Percentiles rank a stretch among this genome's conserved stretches.
Evolutionary conservation across 92 coral and sea anemone species (phyloP).

Genomic region (Nematostella vectensis): DNA sequence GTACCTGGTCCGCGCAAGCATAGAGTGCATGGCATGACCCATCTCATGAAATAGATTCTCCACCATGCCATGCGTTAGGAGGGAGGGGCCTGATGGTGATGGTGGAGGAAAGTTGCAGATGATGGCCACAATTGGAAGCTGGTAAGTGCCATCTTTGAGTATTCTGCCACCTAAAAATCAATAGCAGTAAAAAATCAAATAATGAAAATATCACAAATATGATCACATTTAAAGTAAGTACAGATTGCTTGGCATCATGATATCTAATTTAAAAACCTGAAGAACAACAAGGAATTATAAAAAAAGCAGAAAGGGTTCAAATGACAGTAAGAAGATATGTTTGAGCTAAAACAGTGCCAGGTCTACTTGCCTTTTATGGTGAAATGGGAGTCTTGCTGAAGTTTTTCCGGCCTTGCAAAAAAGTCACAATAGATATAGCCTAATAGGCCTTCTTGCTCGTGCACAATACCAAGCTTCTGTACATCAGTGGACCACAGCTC

Average conservation of each 20-base stretch:
- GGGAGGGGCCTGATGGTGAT: conserved; percentile 50
- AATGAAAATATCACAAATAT: not conserved
- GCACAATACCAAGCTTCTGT: conserved; percentile 80
- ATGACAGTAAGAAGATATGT: too few relatives aligned
- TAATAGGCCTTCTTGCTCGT: conserved; percentile 77
- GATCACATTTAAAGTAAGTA: not conserved
- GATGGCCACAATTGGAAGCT: conserved; percentile 80
- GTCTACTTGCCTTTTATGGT: conserved; percentile 95
- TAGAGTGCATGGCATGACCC: conserved; percentile 99
- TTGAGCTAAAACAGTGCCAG: too few relatives aligned
- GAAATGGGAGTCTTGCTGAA: conserved; percentile 92
- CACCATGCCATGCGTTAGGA: conserved; percentile 84
- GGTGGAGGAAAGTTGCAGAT: conserved; percentile 97
- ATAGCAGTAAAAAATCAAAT: not conserved
- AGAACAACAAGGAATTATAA: too few relatives aligned
- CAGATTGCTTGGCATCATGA: too few relatives aligned
- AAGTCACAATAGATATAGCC: conserved; percentile 97
- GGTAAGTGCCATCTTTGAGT: conserved; percentile 79
- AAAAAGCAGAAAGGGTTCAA: too few relatives aligned
- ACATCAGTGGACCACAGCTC: conserved; percentile 92
- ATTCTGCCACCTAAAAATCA: conserved; percentile 65
- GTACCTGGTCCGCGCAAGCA: conserved; percentile 86
- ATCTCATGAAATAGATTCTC: conserved; percentile 96
- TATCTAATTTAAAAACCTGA: too few relatives aligned
- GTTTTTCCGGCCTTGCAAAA: conserved; percentile 63